Conservation (phyloP, 2,113 vertebrate genomes). For the Casuarius casuarius region DNA sequence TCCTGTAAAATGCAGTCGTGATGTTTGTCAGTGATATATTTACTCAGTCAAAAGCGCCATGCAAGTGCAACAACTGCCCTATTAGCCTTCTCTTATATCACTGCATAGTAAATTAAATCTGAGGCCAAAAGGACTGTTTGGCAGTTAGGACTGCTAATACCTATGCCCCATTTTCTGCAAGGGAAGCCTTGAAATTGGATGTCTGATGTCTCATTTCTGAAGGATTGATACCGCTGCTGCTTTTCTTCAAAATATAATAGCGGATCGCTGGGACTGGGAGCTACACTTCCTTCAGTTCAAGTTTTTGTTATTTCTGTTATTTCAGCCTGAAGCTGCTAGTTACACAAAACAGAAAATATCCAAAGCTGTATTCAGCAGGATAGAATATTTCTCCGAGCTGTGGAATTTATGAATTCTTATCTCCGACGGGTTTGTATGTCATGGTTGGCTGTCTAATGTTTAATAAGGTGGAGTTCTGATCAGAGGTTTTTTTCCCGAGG, state of each 20-base stretch:
- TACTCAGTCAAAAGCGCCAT: background rate
- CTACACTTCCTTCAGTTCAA: background rate
- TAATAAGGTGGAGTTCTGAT: background rate
- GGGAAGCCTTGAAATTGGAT: conserved; percentile 29
- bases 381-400: background rate
- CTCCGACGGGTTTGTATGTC: background rate
- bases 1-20: background rate
- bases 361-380: background rate
- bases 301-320: background rate
- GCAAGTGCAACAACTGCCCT: background rate
- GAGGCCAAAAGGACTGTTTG: conserved; percentile 23
- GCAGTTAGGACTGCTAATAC: conserved; percentile 13
- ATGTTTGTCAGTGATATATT: background rate
- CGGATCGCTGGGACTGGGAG: rapidly evolving
- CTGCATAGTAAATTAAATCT: conserved; percentile 18
- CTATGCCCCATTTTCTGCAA: conserved; percentile 9
- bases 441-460: background rate
- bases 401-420: background rate
- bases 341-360: background rate
- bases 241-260: background rate
- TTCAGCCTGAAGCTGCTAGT: conserved; percentile 20
- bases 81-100: background rate
- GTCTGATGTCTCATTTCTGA: conserved; percentile 36
- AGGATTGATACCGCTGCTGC: background rate
- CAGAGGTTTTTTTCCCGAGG: background rate